Base-by-base conservation (phyloP, 2,888 invertebrate species). In the Eupeodes latifasciatus region DNA sequence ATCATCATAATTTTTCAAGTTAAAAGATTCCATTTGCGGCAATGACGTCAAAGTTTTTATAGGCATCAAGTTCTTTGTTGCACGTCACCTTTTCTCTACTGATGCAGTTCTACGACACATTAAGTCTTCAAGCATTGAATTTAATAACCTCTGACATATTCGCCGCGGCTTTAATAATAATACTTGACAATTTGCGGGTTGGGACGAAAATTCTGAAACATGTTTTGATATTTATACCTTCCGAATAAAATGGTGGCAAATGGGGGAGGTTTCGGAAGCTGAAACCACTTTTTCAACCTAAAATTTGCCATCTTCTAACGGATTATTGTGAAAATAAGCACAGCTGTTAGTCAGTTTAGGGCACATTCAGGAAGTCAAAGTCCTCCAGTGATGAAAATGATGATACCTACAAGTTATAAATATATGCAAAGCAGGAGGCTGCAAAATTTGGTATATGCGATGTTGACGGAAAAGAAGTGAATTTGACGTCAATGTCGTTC, bases 81-180 rank as follows among this genome's bases (percentile, higher is more conserved):
- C 67, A 34, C 40, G 19, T 47, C 27, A n/a, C 14, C 7, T 47
- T 5, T 47, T 27, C 16, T 53, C 4, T 5, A 27, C 11, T 47
- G 14, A 12, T 11, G 4, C 14, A 16, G 16, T 16, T 12, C 19
- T n/a, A 9, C 5, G 14, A 53, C 9, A 3, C 3, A n/a, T 59
- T 14, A 59, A 36, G 14, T 34, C 19, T 64, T 19, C 6, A 16
- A 19, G 40, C 44, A 47, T 16, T 49, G 66, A 77, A 49, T 72
- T 47, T 59, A 79, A 64, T 57, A 82, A 19, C 82, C 62, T 78
- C 75, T 82, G 79, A 80, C 76, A 80, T 84, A 84, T 80, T 83
- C 55, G 72, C 86, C 14, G 53, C 27, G 1, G 27, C 27, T 27
- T 1, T 27, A 27, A 27, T 83, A n/a, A 49, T 66, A 34, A 34